These are phyloP conservation scores for Lasioglossum figueresi DNA, from an alignment of 2,888 invertebrate species.

Conservation along the genomic window DNA sequence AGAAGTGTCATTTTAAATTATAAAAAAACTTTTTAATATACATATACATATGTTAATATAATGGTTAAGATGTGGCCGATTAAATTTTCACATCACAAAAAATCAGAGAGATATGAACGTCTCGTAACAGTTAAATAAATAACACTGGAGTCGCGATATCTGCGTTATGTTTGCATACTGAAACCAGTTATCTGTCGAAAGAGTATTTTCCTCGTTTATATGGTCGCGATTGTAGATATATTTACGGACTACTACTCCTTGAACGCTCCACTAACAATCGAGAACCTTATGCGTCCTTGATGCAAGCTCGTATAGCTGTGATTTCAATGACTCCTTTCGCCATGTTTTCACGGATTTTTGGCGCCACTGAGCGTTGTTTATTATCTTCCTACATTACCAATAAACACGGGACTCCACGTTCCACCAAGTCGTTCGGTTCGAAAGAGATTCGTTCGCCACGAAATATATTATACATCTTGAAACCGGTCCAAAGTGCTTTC, in stretches of 20 bases:
- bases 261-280: neutral
- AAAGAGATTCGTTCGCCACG: constrained; percentile 18
- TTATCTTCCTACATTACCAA: constrained; percentile 2
- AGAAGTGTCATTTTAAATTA: no score
- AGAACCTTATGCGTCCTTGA: neutral
- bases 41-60: no score
- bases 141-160: neutral
- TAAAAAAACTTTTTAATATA: no score
- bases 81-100: no score
- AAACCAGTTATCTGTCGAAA: neutral
- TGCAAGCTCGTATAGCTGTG: neutral
- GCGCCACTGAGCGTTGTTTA: constrained; percentile 16
- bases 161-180: neutral
- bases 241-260: neutral
- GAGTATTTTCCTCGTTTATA: neutral
- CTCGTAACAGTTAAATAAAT: no score
- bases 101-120: no score
- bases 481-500: constrained; percentile 60
- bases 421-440: neutral
- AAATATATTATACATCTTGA: constrained; percentile 55
- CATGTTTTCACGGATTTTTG: constrained; percentile 14
- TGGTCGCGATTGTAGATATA: neutral
- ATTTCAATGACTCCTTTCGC: neutral
- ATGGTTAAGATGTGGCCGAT: no score
- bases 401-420: constrained; percentile 18